Evolutionary conservation across 2,113 vertebrate genomes (phyloP).

Genomic region (Piaya cayana): DNA sequence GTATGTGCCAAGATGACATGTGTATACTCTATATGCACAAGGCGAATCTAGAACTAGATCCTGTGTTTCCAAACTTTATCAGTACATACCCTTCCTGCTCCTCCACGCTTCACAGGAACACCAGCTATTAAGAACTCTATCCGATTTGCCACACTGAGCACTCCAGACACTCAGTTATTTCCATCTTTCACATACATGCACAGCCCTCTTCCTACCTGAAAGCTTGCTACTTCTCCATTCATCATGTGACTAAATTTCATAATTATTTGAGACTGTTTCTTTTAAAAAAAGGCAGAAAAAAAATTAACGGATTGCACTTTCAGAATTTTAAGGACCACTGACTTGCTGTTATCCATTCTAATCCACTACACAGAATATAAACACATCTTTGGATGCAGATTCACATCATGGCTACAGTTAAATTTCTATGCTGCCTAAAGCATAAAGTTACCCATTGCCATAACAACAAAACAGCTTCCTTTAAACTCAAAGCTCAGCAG

Average conservation of each 20-base stretch:
- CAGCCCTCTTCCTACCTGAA: background rate
- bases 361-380: background rate
- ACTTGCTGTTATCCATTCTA: background rate
- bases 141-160: background rate
- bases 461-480: conserved; percentile 18
- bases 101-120: background rate
- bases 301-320: background rate
- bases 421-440: background rate
- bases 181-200: background rate
- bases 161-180: background rate
- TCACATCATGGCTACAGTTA: background rate
- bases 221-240: background rate
- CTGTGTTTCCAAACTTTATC: background rate
- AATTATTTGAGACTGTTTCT: background rate
- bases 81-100: background rate
- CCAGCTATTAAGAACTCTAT: background rate
- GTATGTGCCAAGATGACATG: background rate
- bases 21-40: background rate
- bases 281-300: background rate
- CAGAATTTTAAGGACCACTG: background rate
- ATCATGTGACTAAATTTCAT: background rate
- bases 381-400: background rate
- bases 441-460: conserved; percentile 23
- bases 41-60: background rate
- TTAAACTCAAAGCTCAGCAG: background rate